Evolutionary conservation across 1,140 invertebrate species (phyloP), one percentile per base, ranked within the genome.

Genomic region (Propsilocerus akamusi): DNA sequence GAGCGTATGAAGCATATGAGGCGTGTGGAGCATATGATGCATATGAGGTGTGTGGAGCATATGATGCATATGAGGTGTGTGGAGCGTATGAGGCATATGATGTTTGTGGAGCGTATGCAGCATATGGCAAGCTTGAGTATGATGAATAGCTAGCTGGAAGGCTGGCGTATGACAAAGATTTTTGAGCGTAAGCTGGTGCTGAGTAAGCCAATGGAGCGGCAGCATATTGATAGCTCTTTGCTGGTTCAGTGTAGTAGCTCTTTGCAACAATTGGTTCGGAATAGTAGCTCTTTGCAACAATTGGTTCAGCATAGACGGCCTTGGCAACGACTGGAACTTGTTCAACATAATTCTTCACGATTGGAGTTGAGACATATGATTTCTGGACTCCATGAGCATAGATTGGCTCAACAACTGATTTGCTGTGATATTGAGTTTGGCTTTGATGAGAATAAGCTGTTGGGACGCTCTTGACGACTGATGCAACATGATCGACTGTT

Each of bases 391-490:
- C 52, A 48, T 60, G 60, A 49, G 58, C 60, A 23, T 58, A 61
- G 12, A 60, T 59, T n/a, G 57, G 59, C 48, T 50, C 51, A 8
- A 62, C 25, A 28, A 8, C 8, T 55, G 49, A 0, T 57, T 49
- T 47, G 59, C 57, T 54, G 55, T 61, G 51, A 64, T 62, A 8
- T 64, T 62, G 22, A 61, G 62, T 62, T 34, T 62, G 67, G 46
- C 69, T 69, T 52, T 71, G 69, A 51, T 72, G 70, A 5, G 70
- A 71, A 4, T 72, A 65, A 23, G 61, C 64, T 23, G 67, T 63
- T 46, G 63, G 62, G 52, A 59, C 56, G 25, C 55, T 57, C 20
- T 67, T 58, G 7, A 58, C 41, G 22, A 60, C 55, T 6, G 57
- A 56, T 25, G 57, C 59, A 24, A 61, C 59, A 46, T 64, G 12